Conservation (phyloP, 1,140 invertebrate species). For the Hyphantria cunea region DNA sequence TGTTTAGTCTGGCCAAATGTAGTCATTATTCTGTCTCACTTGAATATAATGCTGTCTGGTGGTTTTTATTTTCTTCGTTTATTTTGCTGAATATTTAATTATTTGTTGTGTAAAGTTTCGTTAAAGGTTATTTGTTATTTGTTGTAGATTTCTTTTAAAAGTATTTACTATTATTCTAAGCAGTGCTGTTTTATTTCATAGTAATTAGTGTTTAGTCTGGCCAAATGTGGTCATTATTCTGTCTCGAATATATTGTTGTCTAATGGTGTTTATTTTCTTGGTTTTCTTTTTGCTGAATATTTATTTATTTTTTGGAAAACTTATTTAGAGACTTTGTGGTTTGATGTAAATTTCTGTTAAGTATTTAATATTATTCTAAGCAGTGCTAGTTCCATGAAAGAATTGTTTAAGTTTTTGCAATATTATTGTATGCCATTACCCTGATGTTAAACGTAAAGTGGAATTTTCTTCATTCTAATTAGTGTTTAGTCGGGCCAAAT, state of each 20-base stretch:
- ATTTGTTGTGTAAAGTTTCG: no score
- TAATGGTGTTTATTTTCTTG: neutral
- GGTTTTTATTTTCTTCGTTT: neutral
- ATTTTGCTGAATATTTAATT: neutral
- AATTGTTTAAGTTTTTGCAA: no score
- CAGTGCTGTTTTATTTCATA: conserved; percentile 34
- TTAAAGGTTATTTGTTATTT: no score
- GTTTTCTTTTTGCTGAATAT: neutral
- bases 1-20: conserved; percentile 20
- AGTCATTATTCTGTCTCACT: conserved; percentile 37
- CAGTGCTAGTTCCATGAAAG: no score
- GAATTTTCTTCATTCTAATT: conserved; percentile 38
- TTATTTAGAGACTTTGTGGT: no score
- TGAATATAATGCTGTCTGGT: conserved; percentile 8
- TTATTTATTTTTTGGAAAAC: no score
- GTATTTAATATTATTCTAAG: no score
- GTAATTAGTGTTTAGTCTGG: conserved; percentile 36
- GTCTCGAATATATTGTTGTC: conserved; percentile 10
- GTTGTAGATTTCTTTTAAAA: no score
- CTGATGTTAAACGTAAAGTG: neutral
- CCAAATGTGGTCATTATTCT: conserved; percentile 37
- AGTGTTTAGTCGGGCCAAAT: conserved; percentile 26
- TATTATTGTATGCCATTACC: neutral
- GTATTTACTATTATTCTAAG: no score
- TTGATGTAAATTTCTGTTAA: no score